Percentiles rank a stretch among this genome's conserved stretches.
Conservation (phyloP, 2,797 vertebrate genomes). For the Anolis apletophallus region DNA sequence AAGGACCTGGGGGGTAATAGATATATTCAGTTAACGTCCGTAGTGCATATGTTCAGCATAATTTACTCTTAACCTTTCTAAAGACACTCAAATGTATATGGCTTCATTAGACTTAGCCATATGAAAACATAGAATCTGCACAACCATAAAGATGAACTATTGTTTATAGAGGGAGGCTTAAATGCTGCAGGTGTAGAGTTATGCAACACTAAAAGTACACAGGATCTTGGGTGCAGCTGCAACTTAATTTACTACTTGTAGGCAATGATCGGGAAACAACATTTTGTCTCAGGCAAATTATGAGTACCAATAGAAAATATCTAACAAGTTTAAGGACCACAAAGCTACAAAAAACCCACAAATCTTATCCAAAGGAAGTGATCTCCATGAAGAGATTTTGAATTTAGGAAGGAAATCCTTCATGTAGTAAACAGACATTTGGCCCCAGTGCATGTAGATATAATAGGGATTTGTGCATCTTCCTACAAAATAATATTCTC, state of each 20-base stretch:
- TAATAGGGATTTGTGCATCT: background rate
- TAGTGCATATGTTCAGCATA: background rate
- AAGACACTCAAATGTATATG: background rate
- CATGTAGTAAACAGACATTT: background rate
- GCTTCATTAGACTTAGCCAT: background rate
- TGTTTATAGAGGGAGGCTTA: background rate
- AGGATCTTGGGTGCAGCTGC: background rate
- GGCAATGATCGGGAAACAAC: background rate
- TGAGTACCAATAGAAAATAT: background rate
- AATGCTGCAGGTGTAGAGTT: no score
- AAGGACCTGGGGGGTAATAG: conserved; percentile 82
- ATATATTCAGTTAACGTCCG: conserved; percentile 9
- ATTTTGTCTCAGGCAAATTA: background rate
- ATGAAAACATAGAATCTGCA: conserved; percentile 18
- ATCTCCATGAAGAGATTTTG: background rate
- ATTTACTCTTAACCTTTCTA: background rate
- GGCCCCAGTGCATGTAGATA: background rate
- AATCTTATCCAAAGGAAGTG: background rate
- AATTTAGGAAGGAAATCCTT: background rate
- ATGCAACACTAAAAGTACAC: no score
- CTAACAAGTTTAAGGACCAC: background rate
- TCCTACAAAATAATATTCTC: background rate
- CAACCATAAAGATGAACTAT: background rate
- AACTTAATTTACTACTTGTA: background rate
- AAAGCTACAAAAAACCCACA: background rate